A percentile compares a stretch with the other conserved stretches of the same genome.
phyloP scores from a whole-genome alignment of 2,888 invertebrate species.

The Ypsolopha scabrella region DNA sequence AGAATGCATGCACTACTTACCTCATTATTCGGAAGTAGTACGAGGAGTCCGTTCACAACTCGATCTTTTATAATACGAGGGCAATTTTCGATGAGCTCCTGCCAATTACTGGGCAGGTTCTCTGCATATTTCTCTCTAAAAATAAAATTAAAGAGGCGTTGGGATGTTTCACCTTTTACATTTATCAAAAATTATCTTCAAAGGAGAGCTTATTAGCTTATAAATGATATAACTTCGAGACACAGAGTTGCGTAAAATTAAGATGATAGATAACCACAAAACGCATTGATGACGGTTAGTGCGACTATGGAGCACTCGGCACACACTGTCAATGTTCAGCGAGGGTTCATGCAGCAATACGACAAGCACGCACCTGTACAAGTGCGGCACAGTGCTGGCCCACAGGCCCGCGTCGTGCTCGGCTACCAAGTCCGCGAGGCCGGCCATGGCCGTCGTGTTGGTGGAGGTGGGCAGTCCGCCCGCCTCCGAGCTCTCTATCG shows the following conservation, averaged over 20 bases:
- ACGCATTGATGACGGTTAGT: too few relatives aligned
- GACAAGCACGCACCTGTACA: slow-evolving; percentile 45
- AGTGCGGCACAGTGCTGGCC: slow-evolving; percentile 66
- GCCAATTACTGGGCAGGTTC: slow-evolving; percentile 78
- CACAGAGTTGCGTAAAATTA: neutral
- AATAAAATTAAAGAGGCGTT: neutral
- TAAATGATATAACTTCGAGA: too few relatives aligned
- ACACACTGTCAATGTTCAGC: too few relatives aligned
- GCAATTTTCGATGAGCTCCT: slow-evolving; percentile 70
- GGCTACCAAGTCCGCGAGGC: slow-evolving; percentile 46
- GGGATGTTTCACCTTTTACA: neutral
- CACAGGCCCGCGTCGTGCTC: slow-evolving; percentile 71
- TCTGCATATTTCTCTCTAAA: slow-evolving; percentile 73
- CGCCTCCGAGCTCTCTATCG: slow-evolving; percentile 43
- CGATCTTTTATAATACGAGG: slow-evolving; percentile 66
- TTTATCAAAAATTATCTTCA: too few relatives aligned
- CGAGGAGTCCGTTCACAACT: slow-evolving; percentile 58
- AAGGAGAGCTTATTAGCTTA: too few relatives aligned
- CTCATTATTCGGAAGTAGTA: slow-evolving; percentile 55
- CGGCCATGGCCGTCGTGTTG: slow-evolving; percentile 24
- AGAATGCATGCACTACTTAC: slow-evolving; percentile 17
- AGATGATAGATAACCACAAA: too few relatives aligned
- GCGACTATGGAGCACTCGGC: too few relatives aligned
- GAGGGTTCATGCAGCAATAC: too few relatives aligned
- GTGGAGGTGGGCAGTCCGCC: slow-evolving; percentile 38